phyloP scores from a whole-genome alignment of 2,797 vertebrate genomes.

The Spatula clypeata region DNA sequence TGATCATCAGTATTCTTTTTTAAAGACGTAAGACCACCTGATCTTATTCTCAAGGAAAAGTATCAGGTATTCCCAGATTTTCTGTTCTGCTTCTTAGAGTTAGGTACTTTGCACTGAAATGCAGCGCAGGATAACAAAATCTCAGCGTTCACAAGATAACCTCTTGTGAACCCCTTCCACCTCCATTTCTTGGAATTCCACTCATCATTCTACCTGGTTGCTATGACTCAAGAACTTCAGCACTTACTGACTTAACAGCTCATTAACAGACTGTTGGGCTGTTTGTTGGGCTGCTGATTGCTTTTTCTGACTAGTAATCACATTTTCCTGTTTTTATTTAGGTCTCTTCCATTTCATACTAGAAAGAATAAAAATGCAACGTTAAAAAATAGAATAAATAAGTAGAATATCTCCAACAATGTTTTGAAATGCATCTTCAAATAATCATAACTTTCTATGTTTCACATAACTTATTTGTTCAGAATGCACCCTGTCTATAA shows the following conservation, averaged over 20 bases:
- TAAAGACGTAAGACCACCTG: not conserved
- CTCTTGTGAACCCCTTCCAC: not conserved
- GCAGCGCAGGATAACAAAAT: not conserved
- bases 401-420: not conserved
- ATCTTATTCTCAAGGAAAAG: not conserved
- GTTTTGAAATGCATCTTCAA: not conserved
- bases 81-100: not conserved
- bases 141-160: not conserved
- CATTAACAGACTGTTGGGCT: not conserved
- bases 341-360: not conserved
- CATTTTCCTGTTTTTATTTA: conserved; percentile 1
- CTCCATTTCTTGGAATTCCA: not conserved
- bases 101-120: not conserved
- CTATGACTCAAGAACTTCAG: not conserved
- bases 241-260: not conserved
- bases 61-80: not conserved
- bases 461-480: conserved; percentile 2
- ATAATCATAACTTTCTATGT: not conserved
- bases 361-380: not conserved
- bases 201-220: not conserved
- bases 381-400: not conserved
- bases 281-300: not conserved
- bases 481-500: conserved; percentile 25
- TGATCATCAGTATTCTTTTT: not conserved
- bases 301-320: not conserved